A percentile compares a stretch with the other conserved stretches of the same genome.
These are phyloP conservation scores for Ennomos quercinarius DNA, from an alignment of 2,888 invertebrate species.

Conservation along the genomic window DNA sequence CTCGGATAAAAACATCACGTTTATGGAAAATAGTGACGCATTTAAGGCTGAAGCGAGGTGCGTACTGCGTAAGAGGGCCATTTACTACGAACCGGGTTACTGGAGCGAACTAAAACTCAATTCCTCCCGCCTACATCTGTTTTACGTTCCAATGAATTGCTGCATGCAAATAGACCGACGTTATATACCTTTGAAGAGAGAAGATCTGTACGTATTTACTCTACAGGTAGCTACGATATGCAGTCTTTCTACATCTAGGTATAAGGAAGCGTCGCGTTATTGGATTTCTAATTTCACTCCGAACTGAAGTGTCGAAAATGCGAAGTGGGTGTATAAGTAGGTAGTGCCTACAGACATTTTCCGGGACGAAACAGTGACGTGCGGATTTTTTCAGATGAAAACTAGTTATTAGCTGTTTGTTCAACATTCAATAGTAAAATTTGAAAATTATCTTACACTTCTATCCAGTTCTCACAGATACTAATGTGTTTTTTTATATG, in stretches of 20 bases:
- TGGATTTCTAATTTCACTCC: conserved; percentile 12
- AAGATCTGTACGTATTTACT: conserved; percentile 57
- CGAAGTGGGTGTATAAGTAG: not conserved
- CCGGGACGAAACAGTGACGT: no score
- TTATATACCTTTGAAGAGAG: conserved; percentile 67
- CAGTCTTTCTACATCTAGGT: conserved; percentile 7
- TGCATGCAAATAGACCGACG: conserved; percentile 70
- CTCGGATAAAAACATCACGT: conserved; percentile 63
- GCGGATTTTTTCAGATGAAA: no score
- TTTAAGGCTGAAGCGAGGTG: conserved; percentile 61
- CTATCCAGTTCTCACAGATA: no score
- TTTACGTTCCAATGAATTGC: conserved; percentile 74
- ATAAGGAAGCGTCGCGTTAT: conserved; percentile 17
- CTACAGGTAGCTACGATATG: conserved; percentile 9
- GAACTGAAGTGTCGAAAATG: conserved; percentile 15
- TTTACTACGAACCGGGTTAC: conserved; percentile 54
- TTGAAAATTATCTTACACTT: no score
- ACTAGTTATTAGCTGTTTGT: no score
- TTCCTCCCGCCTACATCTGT: conserved; percentile 70
- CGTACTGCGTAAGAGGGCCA: conserved; percentile 53
- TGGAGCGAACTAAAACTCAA: conserved; percentile 62
- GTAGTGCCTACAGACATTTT: no score
- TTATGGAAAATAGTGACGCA: conserved; percentile 65
- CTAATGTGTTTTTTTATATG: no score
- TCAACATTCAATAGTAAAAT: no score